phyloP scores from a whole-genome alignment of 2,888 invertebrate genomes.

The Phaedon cochleariae region DNA sequence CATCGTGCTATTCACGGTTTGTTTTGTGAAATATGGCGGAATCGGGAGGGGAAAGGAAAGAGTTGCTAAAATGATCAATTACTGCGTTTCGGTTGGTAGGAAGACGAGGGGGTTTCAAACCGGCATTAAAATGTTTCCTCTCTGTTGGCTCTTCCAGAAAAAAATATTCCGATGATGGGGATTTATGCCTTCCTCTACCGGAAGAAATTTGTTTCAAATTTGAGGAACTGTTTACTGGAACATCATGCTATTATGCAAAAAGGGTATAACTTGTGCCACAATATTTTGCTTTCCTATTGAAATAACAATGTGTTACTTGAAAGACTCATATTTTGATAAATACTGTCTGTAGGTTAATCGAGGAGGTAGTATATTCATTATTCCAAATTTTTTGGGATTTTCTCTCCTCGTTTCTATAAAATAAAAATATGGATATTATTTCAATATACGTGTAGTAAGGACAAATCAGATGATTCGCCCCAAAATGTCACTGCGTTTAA shows the following conservation, averaged over 20 bases:
- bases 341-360: too few relatives aligned
- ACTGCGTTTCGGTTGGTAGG: slow-evolving; percentile 3
- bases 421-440: too few relatives aligned
- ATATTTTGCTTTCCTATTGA: too few relatives aligned
- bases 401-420: too few relatives aligned
- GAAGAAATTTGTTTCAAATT: neutral
- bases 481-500: too few relatives aligned
- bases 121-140: slow-evolving; percentile 1
- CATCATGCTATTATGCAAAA: neutral
- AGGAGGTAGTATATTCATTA: too few relatives aligned
- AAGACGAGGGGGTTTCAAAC: neutral
- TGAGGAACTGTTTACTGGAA: neutral
- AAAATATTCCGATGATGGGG: neutral
- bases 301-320: too few relatives aligned
- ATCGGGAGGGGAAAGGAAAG: slow-evolving; percentile 23
- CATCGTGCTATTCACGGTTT: slow-evolving; percentile 10
- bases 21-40: slow-evolving; percentile 25
- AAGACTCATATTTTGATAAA: too few relatives aligned
- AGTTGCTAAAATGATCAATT: slow-evolving; percentile 29
- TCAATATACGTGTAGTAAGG: too few relatives aligned
- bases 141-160: neutral
- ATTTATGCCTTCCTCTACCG: neutral
- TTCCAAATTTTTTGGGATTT: too few relatives aligned
- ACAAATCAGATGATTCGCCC: too few relatives aligned
- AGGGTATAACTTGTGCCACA: too few relatives aligned